Base-by-base conservation (phyloP, 2,113 vertebrate species). In the Budorcas taxicolor region DNA sequence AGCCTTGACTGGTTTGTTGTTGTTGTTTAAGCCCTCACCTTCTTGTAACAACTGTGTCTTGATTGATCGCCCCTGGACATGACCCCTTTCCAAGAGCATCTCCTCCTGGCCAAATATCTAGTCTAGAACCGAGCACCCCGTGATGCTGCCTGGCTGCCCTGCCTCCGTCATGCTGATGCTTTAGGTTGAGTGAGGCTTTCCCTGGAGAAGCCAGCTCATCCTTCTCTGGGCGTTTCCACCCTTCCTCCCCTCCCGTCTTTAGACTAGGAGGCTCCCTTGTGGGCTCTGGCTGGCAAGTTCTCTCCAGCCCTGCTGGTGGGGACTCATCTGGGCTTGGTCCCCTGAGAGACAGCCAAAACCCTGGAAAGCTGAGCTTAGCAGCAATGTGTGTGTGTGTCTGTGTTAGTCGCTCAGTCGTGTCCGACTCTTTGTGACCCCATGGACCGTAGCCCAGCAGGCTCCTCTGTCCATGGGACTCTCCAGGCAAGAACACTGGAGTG, bases 91-190 rank as follows among this genome's bases (percentile, higher is more conserved):
- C 23, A n/a, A 55, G 21, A 94, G 52, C 53, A 14, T 83, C 62
- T 85, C 85, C 81, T 64, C 81, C 83, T n/a, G n/a, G 45, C 29
- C 95, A 53, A 40, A 29, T 81, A 25, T 4, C 74, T 87, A 2
- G 55, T 43, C 31, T 5, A 36, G 16, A 57, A 23, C 57, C 53
- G 1, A 23, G 47, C 0, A 27, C 13, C 55, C 45, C 0, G 0
- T 0, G 12, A 27, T 10, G 1, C 0, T 5, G 47, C 55, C 50
- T 82, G 9, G 36, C 19, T 3, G 33, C 29, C 52, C 47, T 57
- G 25, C 19, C 5, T 3, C n/a, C 14, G 1, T 17, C 47, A 11
- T 0, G 11, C 53, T 33, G 40, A 52, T 50, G 23, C 29, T 23
- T 10, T 5, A 60, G 33, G 47, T 3, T 2, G 1, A 23, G 9